A percentile compares a stretch with the other conserved stretches of the same genome.
phyloP scores from a whole-genome alignment of 1,140 invertebrate genomes.

The Diorhabda carinulata region DNA sequence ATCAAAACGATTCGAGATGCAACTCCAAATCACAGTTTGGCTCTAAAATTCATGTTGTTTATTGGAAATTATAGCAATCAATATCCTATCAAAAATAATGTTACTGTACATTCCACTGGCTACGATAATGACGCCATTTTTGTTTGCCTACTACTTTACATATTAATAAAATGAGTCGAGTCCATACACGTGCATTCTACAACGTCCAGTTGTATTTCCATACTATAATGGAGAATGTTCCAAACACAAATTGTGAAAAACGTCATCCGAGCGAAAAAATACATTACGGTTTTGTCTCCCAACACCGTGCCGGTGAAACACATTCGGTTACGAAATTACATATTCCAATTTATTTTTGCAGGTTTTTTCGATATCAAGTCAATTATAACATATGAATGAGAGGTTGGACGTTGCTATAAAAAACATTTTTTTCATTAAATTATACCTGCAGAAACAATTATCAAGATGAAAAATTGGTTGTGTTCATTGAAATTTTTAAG shows the following conservation, averaged over 20 bases:
- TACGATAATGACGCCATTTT: slow-evolving; percentile 4
- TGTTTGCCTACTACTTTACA: slow-evolving; percentile 18
- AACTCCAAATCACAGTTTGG: too few species aligned
- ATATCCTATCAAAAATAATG: slow-evolving; percentile 8
- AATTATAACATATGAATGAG: too few species aligned
- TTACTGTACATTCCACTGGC: neutral
- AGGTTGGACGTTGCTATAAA: too few species aligned
- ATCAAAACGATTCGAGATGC: too few species aligned
- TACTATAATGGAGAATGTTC: slow-evolving; percentile 12
- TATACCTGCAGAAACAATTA: too few species aligned
- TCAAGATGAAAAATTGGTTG: too few species aligned
- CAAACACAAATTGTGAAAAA: slow-evolving; percentile 15
- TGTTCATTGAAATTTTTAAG: too few species aligned
- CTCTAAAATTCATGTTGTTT: too few species aligned
- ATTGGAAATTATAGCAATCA: slow-evolving; percentile 5
- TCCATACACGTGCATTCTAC: neutral
- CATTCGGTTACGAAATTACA: neutral
- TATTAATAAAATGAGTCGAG: slow-evolving; percentile 15
- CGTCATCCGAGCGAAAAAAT: slow-evolving; percentile 6
- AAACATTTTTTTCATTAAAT: too few species aligned
- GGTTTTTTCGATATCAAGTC: neutral
- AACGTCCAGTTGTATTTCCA: slow-evolving; percentile 13
- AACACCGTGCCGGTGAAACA: neutral
- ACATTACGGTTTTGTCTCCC: neutral
- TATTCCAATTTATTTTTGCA: slow-evolving; percentile 1